Evolutionary conservation across 2,797 vertebrate genomes (phyloP).

Genomic region (Nyctalus aviator): DNA sequence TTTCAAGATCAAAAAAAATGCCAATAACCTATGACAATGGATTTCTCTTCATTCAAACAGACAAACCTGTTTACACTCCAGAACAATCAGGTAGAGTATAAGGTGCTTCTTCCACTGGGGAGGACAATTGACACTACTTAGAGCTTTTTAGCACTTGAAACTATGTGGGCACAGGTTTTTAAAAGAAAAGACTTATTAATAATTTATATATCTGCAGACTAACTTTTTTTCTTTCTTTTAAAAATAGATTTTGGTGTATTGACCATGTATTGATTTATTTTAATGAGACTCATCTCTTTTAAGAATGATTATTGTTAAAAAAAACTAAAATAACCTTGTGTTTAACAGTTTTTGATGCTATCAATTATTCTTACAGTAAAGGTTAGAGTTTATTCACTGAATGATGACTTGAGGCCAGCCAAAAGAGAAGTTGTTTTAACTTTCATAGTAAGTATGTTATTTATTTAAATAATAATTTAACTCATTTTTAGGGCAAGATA

Average conservation of each 20-base stretch:
- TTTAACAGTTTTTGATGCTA: conserved; percentile 48
- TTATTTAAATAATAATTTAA: conserved; percentile 47
- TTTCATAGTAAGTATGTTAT: conserved; percentile 90
- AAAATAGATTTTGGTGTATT: neutral
- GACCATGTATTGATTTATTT: conserved; percentile 9
- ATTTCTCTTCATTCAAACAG: conserved; percentile 95
- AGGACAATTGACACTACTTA: neutral
- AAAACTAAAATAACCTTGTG: neutral
- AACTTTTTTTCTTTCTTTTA: conserved; percentile 54
- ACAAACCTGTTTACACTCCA: conserved; percentile 94
- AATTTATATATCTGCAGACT: neutral
- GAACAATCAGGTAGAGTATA: conserved; percentile 79
- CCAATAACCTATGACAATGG: conserved; percentile 92
- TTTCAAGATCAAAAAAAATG: conserved; percentile 88
- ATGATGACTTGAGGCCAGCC: conserved; percentile 93
- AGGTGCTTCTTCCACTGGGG: neutral
- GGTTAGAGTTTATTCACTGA: conserved; percentile 94
- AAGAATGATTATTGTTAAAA: conserved; percentile 26
- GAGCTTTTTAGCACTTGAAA: neutral
- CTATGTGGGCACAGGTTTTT: neutral
- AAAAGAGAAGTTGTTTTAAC: conserved; percentile 91
- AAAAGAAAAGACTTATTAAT: conserved; percentile 15
- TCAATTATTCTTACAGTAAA: conserved; percentile 90
- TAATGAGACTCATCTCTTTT: conserved; percentile 23
- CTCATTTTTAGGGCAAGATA: neutral